phyloP scores from a whole-genome alignment of 2,797 vertebrate genomes.

The Peromyscus melanophrys region DNA sequence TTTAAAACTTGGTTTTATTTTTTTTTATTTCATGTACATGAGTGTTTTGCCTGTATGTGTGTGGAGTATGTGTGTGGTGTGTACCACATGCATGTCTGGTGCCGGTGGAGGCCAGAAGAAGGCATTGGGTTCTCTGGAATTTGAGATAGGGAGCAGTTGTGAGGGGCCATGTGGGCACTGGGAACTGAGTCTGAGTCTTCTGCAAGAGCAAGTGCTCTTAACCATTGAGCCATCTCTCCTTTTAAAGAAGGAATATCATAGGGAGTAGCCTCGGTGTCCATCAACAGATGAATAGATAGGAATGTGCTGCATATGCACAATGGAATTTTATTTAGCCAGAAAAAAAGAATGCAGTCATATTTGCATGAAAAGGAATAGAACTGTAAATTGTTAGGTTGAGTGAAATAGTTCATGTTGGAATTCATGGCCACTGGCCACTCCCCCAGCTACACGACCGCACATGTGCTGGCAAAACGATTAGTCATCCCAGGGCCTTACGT shows the following conservation, averaged over 20 bases:
- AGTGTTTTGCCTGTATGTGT: neutral
- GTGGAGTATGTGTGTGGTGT: neutral
- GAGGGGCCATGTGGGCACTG: no score
- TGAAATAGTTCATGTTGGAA: neutral
- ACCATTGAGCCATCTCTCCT: neutral
- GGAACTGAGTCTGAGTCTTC: neutral
- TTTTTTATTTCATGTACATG: neutral
- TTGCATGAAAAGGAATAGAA: neutral
- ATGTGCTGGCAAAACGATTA: no score
- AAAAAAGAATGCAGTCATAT: neutral
- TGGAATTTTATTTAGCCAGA: neutral
- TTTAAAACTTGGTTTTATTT: neutral
- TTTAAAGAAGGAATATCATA: neutral
- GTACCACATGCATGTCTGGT: neutral
- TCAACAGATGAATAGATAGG: no score
- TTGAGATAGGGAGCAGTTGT: neutral
- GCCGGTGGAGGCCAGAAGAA: neutral
- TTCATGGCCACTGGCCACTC: no score
- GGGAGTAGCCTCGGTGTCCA: neutral
- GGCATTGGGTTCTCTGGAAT: neutral
- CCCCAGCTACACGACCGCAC: no score
- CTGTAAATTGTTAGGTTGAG: neutral
- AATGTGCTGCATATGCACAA: neutral
- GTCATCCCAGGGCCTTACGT: no score
- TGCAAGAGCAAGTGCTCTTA: neutral